Base-by-base conservation (phyloP, 2,797 vertebrate genomes). In the Mus minutoides region DNA sequence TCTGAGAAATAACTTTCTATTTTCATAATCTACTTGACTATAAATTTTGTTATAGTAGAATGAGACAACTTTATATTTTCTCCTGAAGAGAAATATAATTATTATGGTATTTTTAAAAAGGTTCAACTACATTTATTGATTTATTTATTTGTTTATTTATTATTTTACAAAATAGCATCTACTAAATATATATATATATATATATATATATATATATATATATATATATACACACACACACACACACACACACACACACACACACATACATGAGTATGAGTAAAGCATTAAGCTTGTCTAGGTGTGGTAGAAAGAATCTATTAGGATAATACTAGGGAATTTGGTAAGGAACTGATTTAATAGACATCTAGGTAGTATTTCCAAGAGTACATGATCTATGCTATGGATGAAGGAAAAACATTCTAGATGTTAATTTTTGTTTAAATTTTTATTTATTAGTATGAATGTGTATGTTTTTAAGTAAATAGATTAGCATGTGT, bases 161-260 rank as follows among this genome's bases (percentile, higher is more conserved):
- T 82, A 6, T 71, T n/a, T 90, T 82, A 37, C 34, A 49, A 95
- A 97, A 83, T 85, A 88, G 46, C 64, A 88, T 52, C 64, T 56
- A 80, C 31, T 80, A 34, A 64, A 0, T 43, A 21, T 22, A 24
- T 83, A 64, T 2, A 31, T 13, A 84, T 14, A 6, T 8, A 22
- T 58, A 7, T 58, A 54, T 54, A 0, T 37, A 21, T 22, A 29
- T 83, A 64, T 2, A 31, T 58, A 58, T 58, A 8, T 58, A 58
- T 58, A 58, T 58, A 22, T 22, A 88, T 34, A 80, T 16, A 60
- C 75, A 58, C 19, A 60, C 8, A 60, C 3, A 56, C 4, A 56
- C 17, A 56, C 6, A 56, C 16, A 56, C 14, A 56, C 16, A 17
- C 3, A 56, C 16, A 56, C 1, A 56, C 54, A 56, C 4, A 56